phyloP scores from a whole-genome alignment of 2,113 vertebrate genomes.

The Saguinus imperator region DNA sequence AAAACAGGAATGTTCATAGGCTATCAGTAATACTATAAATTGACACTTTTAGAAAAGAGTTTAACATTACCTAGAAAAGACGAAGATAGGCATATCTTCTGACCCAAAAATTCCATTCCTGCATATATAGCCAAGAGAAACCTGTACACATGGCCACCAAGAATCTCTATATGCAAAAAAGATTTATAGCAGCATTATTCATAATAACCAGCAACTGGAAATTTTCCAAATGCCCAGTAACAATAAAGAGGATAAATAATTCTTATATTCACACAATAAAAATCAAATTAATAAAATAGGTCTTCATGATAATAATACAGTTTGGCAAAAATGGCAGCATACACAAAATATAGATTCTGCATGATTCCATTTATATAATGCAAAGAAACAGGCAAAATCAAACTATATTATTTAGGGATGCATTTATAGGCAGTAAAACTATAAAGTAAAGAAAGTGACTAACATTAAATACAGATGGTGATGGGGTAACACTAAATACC shows the following conservation, averaged over 20 bases:
- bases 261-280: neutral
- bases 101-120: slow-evolving; percentile 11
- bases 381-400: slow-evolving; percentile 1
- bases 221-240: slow-evolving; percentile 27
- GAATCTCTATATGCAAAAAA: neutral
- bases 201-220: slow-evolving; percentile 19
- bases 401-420: slow-evolving; percentile 8
- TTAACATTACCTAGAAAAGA: slow-evolving; percentile 13
- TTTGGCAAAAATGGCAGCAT: slow-evolving; percentile 23
- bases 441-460: neutral
- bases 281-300: slow-evolving; percentile 6
- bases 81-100: neutral
- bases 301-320: slow-evolving; percentile 28
- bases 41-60: neutral
- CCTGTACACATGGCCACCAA: neutral
- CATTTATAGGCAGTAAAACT: slow-evolving; percentile 9
- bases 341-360: slow-evolving; percentile 36
- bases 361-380: neutral
- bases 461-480: neutral
- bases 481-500: neutral
- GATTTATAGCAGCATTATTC: neutral
- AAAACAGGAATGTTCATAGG: neutral
- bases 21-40: neutral
- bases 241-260: neutral
- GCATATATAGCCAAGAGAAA: neutral